Conservation (phyloP, 1,140 invertebrate genomes). For the Micrasema longulum region DNA sequence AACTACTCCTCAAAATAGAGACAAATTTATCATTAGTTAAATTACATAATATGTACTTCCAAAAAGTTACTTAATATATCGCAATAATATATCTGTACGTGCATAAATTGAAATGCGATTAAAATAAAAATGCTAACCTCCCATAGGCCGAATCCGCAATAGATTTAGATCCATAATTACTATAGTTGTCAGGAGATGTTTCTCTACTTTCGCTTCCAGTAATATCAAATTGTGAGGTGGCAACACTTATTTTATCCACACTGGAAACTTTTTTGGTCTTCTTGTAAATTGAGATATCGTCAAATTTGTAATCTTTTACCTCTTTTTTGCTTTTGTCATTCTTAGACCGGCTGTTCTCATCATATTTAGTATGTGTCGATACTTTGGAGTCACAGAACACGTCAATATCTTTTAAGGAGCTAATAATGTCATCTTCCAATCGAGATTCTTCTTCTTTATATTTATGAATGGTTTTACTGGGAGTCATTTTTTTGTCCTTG, state of each 20-base stretch:
- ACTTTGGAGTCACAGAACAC: slow-evolving; percentile 62
- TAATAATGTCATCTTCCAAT: slow-evolving; percentile 66
- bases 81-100: too few relatives aligned
- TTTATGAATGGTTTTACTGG: slow-evolving; percentile 57
- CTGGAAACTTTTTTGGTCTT: slow-evolving; percentile 32
- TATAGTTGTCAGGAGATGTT: slow-evolving; percentile 44
- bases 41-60: too few relatives aligned
- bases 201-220: slow-evolving; percentile 32
- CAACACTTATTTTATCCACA: slow-evolving; percentile 7
- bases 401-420: slow-evolving; percentile 67
- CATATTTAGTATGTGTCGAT: slow-evolving; percentile 20
- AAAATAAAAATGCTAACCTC: slow-evolving; percentile 64
- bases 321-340: slow-evolving; percentile 37
- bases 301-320: slow-evolving; percentile 38
- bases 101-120: too few relatives aligned
- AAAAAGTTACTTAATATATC: too few relatives aligned
- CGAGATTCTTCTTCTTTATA: slow-evolving; percentile 59
- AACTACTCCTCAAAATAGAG: slow-evolving; percentile 50
- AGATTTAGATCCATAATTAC: slow-evolving; percentile 54
- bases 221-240: slow-evolving; percentile 14
- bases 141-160: slow-evolving; percentile 67
- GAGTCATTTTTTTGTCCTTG: slow-evolving; percentile 60
- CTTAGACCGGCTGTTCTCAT: slow-evolving; percentile 15
- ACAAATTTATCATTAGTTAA: slow-evolving; percentile 42
- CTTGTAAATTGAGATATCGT: slow-evolving; percentile 40